These are phyloP conservation scores for Anneissia japonica DNA, from an alignment of 35 echinoderm and acorn worm species.

Conservation along the genomic window DNA sequence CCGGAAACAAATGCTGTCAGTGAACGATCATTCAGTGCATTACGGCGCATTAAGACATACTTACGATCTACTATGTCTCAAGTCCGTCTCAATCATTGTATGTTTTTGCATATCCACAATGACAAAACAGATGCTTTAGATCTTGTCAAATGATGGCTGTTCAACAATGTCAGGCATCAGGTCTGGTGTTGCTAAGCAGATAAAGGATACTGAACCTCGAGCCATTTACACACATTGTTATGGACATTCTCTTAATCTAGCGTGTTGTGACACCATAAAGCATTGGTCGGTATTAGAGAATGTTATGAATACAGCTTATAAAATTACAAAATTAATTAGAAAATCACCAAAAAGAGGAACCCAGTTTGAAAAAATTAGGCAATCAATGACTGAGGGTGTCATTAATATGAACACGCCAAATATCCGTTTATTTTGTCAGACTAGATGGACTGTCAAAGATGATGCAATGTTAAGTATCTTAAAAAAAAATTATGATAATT, in stretches of 20 bases:
- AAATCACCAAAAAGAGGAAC: not conserved
- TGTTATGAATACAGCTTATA: not conserved
- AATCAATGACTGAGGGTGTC: not conserved
- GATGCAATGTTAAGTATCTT: slow-evolving; percentile 1
- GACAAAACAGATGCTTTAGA: too few relatives aligned
- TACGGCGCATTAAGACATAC: too few relatives aligned
- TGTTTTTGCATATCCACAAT: too few relatives aligned
- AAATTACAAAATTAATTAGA: slow-evolving; percentile 4
- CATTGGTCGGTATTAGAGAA: not conserved
- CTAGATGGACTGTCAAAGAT: not conserved
- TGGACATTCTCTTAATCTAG: slow-evolving; percentile 2
- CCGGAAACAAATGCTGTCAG: too few relatives aligned
- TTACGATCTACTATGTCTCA: too few relatives aligned
- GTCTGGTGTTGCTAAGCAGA: not conserved
- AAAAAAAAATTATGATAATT: not conserved
- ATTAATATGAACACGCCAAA: not conserved
- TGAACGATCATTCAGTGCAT: too few relatives aligned
- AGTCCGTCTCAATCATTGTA: too few relatives aligned
- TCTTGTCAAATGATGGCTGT: too few relatives aligned
- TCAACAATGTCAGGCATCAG: not conserved
- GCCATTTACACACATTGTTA: not conserved
- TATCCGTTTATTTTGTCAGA: slow-evolving; percentile 3
- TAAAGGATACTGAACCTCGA: too few relatives aligned
- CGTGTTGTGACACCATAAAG: not conserved
- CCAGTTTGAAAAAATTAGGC: not conserved